Conservation (phyloP, 2,888 invertebrate genomes). For the Thecophora atra region DNA sequence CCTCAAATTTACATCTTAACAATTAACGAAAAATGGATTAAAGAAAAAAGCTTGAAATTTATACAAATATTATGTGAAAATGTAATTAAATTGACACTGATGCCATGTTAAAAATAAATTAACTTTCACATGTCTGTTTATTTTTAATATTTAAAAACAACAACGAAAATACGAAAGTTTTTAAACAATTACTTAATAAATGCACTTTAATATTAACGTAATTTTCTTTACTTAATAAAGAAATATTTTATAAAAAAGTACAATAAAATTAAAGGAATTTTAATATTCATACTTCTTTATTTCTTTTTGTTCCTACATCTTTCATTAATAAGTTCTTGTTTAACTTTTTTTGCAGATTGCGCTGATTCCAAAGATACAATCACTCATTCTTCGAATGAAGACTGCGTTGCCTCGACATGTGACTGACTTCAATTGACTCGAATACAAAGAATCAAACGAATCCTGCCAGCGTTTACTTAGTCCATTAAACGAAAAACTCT, state of each 20-base stretch:
- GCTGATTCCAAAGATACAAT: neutral
- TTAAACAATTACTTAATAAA: too few species aligned
- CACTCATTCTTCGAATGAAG: neutral
- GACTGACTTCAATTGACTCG: conserved; percentile 22
- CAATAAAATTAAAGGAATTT: too few species aligned
- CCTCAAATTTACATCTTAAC: conserved; percentile 9
- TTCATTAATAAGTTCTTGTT: neutral
- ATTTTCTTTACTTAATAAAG: too few species aligned
- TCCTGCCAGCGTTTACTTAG: conserved; percentile 40
- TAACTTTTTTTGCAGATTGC: neutral
- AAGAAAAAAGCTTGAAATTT: conserved; percentile 10
- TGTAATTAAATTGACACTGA: conserved; percentile 46
- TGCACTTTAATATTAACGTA: too few species aligned
- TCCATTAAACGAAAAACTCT: conserved; percentile 16
- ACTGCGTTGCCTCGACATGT: neutral
- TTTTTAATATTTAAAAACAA: too few species aligned
- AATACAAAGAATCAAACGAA: conserved; percentile 36
- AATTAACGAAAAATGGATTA: conserved; percentile 3
- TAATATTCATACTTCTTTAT: too few species aligned
- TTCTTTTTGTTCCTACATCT: neutral
- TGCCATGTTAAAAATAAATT: conserved; percentile 38
- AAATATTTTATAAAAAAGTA: too few species aligned
- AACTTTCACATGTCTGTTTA: too few species aligned
- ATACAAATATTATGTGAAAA: conserved; percentile 22
- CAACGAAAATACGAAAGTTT: too few species aligned